Evolutionary conservation across 2,797 vertebrate genomes (phyloP).

Genomic region (Podarcis lilfordi): DNA sequence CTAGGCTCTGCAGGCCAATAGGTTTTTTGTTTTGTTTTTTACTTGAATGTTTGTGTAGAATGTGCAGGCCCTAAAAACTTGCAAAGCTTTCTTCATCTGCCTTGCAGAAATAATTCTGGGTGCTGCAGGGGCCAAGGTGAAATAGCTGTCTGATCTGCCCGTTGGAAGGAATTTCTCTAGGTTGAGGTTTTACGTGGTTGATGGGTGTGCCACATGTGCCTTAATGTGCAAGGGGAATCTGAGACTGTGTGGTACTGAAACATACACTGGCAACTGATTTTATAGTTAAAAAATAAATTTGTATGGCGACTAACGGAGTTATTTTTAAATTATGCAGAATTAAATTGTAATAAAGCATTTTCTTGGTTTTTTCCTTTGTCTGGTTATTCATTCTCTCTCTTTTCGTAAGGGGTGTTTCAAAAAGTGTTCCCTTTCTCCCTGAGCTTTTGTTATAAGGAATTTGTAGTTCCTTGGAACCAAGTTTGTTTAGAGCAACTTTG

Average conservation of each 20-base stretch:
- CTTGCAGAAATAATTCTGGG: not conserved
- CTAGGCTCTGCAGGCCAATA: not conserved
- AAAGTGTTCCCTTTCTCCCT: not conserved
- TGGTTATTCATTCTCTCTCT: not conserved
- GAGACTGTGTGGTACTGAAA: conserved; percentile 81
- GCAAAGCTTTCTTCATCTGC: not conserved
- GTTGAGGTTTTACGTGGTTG: not conserved
- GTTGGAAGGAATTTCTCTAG: not conserved
- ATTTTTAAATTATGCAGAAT: conserved; percentile 88
- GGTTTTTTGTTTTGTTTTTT: not conserved
- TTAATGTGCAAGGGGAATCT: conserved; percentile 27
- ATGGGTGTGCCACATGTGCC: not conserved
- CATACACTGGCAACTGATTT: conserved; percentile 93
- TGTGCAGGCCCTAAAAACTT: not conserved
- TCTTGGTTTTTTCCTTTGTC: conserved; percentile 33
- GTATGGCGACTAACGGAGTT: conserved; percentile 88
- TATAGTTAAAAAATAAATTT: conserved; percentile 80
- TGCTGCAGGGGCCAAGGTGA: not conserved
- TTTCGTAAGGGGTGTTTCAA: not conserved
- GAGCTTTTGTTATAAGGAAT: not conserved
- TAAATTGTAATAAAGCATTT: conserved; percentile 73
- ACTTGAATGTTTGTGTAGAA: not conserved
- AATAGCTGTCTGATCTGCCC: not conserved
- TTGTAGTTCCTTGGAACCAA: not conserved
- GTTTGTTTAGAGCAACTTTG: not conserved